Conservation (phyloP, 2,888 invertebrate genomes). For the Ernsta delagoae region DNA sequence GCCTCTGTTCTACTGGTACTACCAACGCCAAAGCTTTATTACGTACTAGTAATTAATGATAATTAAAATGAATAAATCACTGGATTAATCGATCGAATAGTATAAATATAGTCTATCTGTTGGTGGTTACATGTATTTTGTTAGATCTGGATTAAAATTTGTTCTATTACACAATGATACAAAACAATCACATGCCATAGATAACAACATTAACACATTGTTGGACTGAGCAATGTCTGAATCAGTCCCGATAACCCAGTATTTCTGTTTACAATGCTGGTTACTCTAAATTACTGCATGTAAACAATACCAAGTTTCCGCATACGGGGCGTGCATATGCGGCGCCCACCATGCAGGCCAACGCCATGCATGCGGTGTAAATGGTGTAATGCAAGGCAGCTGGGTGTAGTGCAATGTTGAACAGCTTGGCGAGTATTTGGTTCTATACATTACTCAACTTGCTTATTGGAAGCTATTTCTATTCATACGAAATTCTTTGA, state of each 20-base stretch:
- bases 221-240: conserved; percentile 17
- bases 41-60: neutral
- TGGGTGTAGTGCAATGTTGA: neutral
- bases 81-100: neutral
- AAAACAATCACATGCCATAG: neutral
- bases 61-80: neutral
- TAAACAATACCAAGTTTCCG: conserved; percentile 5
- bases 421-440: neutral
- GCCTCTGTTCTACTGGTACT: neutral
- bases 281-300: neutral
- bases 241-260: conserved; percentile 22
- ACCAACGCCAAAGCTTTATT: neutral
- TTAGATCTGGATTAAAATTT: too few species aligned
- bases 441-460: conserved; percentile 1
- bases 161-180: neutral
- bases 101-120: too few species aligned
- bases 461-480: too few species aligned
- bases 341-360: neutral
- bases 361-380: neutral
- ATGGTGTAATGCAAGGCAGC: neutral
- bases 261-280: conserved; percentile 5
- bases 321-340: neutral
- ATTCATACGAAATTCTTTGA: too few species aligned
- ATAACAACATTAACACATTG: neutral
- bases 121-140: too few species aligned